phyloP scores from a whole-genome alignment of 2,113 vertebrate species.

The Acrocephalus kingi region DNA sequence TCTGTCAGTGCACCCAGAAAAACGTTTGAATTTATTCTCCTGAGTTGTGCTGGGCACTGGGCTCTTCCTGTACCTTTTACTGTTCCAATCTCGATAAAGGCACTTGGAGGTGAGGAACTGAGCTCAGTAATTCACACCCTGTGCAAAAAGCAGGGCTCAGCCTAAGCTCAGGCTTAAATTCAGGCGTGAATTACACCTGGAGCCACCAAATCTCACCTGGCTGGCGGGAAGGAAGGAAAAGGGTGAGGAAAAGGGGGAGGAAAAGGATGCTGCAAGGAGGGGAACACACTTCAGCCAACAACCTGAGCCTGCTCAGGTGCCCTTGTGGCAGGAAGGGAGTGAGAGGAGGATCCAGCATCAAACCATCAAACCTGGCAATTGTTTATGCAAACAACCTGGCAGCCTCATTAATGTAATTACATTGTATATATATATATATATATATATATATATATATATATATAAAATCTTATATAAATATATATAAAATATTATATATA shows the following conservation, averaged over 20 bases:
- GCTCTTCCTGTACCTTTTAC: neutral
- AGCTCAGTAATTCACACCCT: neutral
- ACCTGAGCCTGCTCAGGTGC: neutral
- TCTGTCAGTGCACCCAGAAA: neutral
- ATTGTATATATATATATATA: too few species aligned
- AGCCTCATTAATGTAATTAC: neutral
- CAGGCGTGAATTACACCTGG: neutral
- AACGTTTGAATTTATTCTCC: neutral
- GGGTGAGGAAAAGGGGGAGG: fast-evolving
- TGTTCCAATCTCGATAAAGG: neutral
- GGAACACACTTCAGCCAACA: fast-evolving
- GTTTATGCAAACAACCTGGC: constrained; percentile 19
- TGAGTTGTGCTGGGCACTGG: neutral
- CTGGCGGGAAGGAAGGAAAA: neutral
- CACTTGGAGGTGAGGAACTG: neutral
- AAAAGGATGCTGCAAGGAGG: neutral
- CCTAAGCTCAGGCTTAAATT: neutral
- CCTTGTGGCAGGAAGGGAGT: neutral
- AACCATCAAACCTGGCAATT: neutral
- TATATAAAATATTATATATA: too few species aligned
- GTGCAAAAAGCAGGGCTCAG: neutral
- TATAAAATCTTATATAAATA: too few species aligned
- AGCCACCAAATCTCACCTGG: neutral
- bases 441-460: too few species aligned
- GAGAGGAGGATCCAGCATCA: neutral